Evolutionary conservation across 2,888 invertebrate genomes (phyloP), one percentile per base, ranked within the genome.

Genomic region (Lithophane leautieri): DNA sequence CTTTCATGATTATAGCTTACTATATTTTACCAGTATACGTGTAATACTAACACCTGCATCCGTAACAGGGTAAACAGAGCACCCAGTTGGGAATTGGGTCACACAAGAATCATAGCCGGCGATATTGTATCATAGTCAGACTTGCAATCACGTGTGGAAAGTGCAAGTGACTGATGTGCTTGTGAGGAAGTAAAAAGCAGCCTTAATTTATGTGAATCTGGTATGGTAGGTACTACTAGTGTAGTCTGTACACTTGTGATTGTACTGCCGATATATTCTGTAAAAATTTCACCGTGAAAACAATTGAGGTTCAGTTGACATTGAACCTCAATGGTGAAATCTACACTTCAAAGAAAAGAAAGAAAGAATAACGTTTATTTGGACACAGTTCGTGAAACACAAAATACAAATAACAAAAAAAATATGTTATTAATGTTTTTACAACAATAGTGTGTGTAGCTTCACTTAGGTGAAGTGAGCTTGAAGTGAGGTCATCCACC

Each of bases 41-140:
- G 50, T 60, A 34, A 56, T 72, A 28, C 50, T 62, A 63, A 75
- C 56, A 72, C 68, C 44, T 70, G 68, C 75, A 85, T 66, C 56
- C 58, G 73, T 71, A 60, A 63, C 75, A 71, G 40, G 62, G 60
- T 65, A 78, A 78, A 73, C 61, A 78, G 73, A 73, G 25, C 76
- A 82, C 60, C 73, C 40, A 68, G 58, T 83, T 79, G 44, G 60
- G 54, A 85, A 87, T 79, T 73, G 60, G 85, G 85, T 85, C 87
- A 78, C 73, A 68, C 50, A 76, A 82, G 82, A 81, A 62, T 66
- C 70, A 75, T 78, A 52, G 68, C n/a, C 42, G 34, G 71, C 77
- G 58, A 82, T 82, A 84, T n/a, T n/a, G n/a, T n/a, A n/a, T n/a
- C n/a, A n/a, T n/a, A 84, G 50, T 84, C 73, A 73, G 73, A 60